Evolutionary conservation across 2,888 invertebrate genomes (phyloP).

Genomic region (Hypena proboscidalis): DNA sequence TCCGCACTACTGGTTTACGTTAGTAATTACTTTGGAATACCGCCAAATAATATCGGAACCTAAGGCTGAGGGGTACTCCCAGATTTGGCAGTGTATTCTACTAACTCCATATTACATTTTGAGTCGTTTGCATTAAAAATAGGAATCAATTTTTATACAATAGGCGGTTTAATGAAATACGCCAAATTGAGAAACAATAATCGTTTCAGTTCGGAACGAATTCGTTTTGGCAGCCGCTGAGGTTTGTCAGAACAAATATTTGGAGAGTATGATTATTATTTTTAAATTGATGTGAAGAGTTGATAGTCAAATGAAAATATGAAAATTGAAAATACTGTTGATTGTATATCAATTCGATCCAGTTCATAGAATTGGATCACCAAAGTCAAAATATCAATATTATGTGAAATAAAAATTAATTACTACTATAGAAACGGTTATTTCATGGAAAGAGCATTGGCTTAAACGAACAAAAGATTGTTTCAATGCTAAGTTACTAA

Average conservation of each 20-base stretch:
- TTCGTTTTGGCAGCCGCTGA: neutral
- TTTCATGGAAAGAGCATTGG: too few relatives aligned
- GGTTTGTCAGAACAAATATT: neutral
- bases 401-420: too few relatives aligned
- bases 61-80: conserved; percentile 57
- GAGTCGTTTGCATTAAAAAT: conserved; percentile 50
- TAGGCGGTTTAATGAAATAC: conserved; percentile 16
- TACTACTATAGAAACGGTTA: too few relatives aligned
- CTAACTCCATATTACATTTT: conserved; percentile 43
- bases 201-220: conserved; percentile 8
- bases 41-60: conserved; percentile 75
- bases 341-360: too few relatives aligned
- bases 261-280: neutral
- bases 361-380: too few relatives aligned
- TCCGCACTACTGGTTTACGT: conserved; percentile 65
- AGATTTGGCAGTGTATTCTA: conserved; percentile 64
- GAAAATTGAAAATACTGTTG: too few relatives aligned
- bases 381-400: too few relatives aligned
- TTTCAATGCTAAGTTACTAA: too few relatives aligned
- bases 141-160: conserved; percentile 37
- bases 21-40: conserved; percentile 80
- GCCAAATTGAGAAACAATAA: conserved; percentile 19
- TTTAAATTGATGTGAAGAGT: neutral
- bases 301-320: too few relatives aligned
- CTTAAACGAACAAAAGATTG: too few relatives aligned